Evolutionary conservation across 2,888 invertebrate species (phyloP).

Genomic region (Drosophila lacicola): DNA sequence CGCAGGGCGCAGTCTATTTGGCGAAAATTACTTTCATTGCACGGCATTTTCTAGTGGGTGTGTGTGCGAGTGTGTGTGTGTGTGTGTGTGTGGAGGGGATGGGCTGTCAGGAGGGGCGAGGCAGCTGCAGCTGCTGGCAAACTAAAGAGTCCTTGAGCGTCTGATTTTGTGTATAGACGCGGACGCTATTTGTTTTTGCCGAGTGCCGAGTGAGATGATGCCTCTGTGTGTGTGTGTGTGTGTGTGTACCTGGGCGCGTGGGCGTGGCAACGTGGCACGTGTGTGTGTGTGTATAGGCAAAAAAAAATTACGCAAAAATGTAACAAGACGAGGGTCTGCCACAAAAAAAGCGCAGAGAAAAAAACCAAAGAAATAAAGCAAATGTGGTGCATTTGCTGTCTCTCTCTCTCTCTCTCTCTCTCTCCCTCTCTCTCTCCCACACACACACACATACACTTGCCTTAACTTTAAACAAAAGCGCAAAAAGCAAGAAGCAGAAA

Average conservation of each 20-base stretch:
- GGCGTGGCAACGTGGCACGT: constrained; percentile 29
- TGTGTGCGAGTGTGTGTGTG: constrained; percentile 26
- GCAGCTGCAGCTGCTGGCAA: constrained; percentile 31
- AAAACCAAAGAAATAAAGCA: constrained; percentile 8
- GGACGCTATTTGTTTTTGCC: constrained; percentile 72
- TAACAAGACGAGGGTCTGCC: constrained; percentile 42
- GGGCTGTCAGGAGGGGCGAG: constrained; percentile 1
- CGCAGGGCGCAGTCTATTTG: constrained; percentile 68
- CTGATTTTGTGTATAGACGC: constrained; percentile 82
- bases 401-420: background rate
- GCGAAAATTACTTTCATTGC: constrained; percentile 81
- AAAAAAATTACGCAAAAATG: constrained; percentile 57
- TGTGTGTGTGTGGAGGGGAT: constrained; percentile 16
- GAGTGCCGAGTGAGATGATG: constrained; percentile 39
- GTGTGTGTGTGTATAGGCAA: constrained; percentile 29
- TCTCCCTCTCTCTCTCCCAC: too few species aligned
- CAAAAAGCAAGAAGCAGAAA: constrained; percentile 39
- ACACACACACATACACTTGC: background rate
- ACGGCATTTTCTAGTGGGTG: constrained; percentile 63
- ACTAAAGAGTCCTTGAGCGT: constrained; percentile 82
- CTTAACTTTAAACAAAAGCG: constrained; percentile 63
- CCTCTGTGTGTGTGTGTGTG: constrained; percentile 5
- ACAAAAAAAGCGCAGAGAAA: background rate
- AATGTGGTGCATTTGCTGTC: constrained; percentile 33
- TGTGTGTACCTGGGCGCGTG: constrained; percentile 6